Base-by-base conservation (phyloP, 1,140 invertebrate genomes). In the Eriocheir sinensis region DNA sequence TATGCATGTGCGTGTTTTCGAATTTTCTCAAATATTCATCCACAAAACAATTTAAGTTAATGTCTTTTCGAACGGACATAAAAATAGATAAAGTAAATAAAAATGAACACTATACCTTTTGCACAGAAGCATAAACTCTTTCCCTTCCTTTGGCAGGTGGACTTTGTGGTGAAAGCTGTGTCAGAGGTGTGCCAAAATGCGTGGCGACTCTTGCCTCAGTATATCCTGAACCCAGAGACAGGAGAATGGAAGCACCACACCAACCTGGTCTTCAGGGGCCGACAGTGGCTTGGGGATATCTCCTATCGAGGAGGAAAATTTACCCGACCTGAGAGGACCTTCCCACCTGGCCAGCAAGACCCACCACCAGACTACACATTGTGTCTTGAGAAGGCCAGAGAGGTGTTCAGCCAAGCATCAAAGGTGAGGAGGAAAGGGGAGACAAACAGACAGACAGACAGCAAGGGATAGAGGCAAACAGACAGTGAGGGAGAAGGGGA, bases 161-260 rank as follows among this genome's bases (percentile, higher is more conserved):
- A 98, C 15, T 99, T 98, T 96, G 97, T 99, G 0, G 96, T 99
- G 90, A 98, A 98, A 96, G 98, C 98, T 0, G 96, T 99, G 17
- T 98, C 98, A 96, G 98, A 99, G 97, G 98, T 99, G 0, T 98
- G 98, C 0, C 98, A 98, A 0, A 98, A 99, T 97, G 98, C 98
- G 0, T 99, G 98, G 98, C 98, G 98, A 96, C 97, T 99, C 44
- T 96, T 99, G 81, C 98, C 98, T 0, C 98, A 99, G 96, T 99
- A 99, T 96, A 97, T 98, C 9, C 97, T 98, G 17, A 98, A 99
- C 96, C 97, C 98, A 4, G 98, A 99, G 96, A 99, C 98, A 12
- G 98, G 98, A 0, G 98, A 99, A 97, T 99, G 98, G 98, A 97
- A 98, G 94, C 98, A 99, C 96, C 98, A 98, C 96, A 98, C 98